Evolutionary conservation across 2,113 vertebrate genomes (phyloP), one percentile per base, ranked within the genome.

Genomic region (Addax nasomaculatus): DNA sequence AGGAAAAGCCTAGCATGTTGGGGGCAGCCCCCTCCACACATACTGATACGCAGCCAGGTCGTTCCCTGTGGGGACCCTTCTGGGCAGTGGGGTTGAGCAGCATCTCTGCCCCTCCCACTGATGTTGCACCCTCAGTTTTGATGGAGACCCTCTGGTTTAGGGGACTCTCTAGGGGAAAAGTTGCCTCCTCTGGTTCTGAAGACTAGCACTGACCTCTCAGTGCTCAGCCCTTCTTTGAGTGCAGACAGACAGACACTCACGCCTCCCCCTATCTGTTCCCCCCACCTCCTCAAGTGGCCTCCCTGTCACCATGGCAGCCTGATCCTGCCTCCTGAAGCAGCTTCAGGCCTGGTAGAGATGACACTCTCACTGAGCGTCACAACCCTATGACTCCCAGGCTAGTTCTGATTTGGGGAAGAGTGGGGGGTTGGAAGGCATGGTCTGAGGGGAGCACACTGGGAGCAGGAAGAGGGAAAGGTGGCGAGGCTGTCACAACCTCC

Each of bases 381-480:
- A 57, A 45, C 9, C 47, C 53, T 9, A 14, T 36, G 39, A 86
- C 36, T 79, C 67, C 79, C 0, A 1, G 15, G 49, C 49, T 47
- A 19, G 1, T 29, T 84, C 29, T 47, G 79, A 70, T 27, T 64
- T 73, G 60, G 45, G n/a, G 19, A 70, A 51, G 30, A 36, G 30
- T 1, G 0, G 29, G 5, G 6, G 55, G 25, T 58, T 15, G 8
- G 45, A 62, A 80, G 39, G 39, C 55, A 36, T 4, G 7, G 64
- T 13, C 0, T 33, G 14, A 45, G 80, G 19, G 27, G 21, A n/a
- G 5, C 0, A 0, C 6, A 1, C 11, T 10, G 57, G 60, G 45
- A 10, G 51, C 83, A 43, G 91, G 27, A 67, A 33, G 76, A 51
- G 39, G 51, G 15, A 64, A 19, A 79, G 80, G 64, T 33, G 6